A percentile compares a stretch with the other conserved stretches of the same genome.
Evolutionary conservation across 2,888 invertebrate genomes (phyloP).

Genomic region (Peribatodes rhomboidaria): DNA sequence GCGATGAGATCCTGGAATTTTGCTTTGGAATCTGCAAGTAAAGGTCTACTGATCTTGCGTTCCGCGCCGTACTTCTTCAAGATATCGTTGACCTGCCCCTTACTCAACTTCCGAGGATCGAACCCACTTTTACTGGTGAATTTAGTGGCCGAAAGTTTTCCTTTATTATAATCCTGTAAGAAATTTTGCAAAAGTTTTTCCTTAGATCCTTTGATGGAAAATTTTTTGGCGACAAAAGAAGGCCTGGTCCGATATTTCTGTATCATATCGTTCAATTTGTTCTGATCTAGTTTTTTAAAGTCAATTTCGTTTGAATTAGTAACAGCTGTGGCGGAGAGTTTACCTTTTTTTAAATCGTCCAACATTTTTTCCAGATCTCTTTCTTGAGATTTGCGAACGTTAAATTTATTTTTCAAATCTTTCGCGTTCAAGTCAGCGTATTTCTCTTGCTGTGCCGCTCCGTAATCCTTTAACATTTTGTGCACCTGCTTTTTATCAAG

Average conservation of each 20-base stretch:
- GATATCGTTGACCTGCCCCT: constrained; percentile 2
- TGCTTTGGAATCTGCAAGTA: not conserved
- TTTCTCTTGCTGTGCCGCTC: constrained; percentile 31
- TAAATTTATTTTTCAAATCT: constrained; percentile 49
- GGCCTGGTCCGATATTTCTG: constrained; percentile 43
- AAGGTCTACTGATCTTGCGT: not conserved
- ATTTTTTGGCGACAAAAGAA: constrained; percentile 22
- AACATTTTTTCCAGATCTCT: constrained; percentile 44
- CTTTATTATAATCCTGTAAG: constrained; percentile 15
- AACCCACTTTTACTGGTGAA: not conserved
- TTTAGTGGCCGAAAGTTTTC: constrained; percentile 6
- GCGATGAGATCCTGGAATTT: not conserved
- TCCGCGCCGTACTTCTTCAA: constrained; percentile 2
- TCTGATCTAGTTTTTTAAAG: constrained; percentile 49
- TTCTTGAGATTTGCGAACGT: constrained; percentile 41
- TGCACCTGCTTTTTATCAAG: constrained; percentile 38
- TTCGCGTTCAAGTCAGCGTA: constrained; percentile 29
- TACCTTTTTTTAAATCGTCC: constrained; percentile 47
- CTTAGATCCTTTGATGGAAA: constrained; percentile 24
- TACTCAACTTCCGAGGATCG: constrained; percentile 3
- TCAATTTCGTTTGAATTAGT: constrained; percentile 49
- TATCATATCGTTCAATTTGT: constrained; percentile 49
- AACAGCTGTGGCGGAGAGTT: constrained; percentile 49
- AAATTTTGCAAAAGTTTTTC: constrained; percentile 32
- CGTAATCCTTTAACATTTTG: constrained; percentile 36